A percentile compares a stretch with the other conserved stretches of the same genome.
Evolutionary conservation across 2,113 vertebrate genomes (phyloP).

Genomic region (Crotalus tigris): DNA sequence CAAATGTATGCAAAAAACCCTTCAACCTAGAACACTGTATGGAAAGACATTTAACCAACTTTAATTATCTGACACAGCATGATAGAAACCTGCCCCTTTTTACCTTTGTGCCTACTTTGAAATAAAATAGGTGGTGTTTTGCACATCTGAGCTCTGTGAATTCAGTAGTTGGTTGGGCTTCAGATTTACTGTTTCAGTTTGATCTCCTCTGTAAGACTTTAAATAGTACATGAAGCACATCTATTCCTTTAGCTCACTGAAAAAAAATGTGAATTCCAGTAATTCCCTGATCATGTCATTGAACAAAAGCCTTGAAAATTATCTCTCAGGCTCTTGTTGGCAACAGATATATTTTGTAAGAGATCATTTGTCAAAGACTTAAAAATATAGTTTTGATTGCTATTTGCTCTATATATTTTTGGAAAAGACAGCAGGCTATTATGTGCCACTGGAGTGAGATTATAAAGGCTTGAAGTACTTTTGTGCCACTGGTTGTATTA

Average conservation of each 20-base stretch:
- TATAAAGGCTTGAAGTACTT: background rate
- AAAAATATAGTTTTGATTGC: background rate
- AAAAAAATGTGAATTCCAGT: background rate
- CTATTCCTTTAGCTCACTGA: background rate
- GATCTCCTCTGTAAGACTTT: background rate
- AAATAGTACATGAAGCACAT: background rate
- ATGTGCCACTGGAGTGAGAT: background rate
- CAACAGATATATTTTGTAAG: background rate
- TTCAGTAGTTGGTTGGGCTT: background rate
- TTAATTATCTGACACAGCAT: background rate
- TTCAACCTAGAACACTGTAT: background rate
- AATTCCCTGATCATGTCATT: background rate
- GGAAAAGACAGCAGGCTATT: background rate
- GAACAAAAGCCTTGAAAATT: background rate
- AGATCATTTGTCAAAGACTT: background rate
- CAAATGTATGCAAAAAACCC: background rate
- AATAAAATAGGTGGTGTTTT: background rate
- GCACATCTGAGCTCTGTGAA: background rate
- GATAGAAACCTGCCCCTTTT: background rate
- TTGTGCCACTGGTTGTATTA: background rate
- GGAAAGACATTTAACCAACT: background rate
- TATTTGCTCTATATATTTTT: background rate
- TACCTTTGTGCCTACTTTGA: background rate
- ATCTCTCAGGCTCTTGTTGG: background rate
- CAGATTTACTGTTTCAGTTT: background rate